Evolutionary conservation across 2,797 vertebrate species (phyloP).

Genomic region (Paguma larvata): DNA sequence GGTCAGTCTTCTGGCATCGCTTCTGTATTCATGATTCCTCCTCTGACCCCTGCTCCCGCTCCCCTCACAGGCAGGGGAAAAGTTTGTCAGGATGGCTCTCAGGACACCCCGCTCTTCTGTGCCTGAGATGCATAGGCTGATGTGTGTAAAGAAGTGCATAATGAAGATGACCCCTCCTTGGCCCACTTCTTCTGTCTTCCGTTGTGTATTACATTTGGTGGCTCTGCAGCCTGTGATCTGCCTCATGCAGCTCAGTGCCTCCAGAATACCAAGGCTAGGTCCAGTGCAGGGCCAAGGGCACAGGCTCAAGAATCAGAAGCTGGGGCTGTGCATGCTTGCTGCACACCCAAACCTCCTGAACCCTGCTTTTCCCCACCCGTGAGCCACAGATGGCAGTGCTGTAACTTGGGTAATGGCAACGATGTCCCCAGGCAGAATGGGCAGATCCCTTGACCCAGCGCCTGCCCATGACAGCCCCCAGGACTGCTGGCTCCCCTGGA

Average conservation of each 20-base stretch:
- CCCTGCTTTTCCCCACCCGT: background rate
- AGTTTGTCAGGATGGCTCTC: background rate
- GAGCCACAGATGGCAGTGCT: background rate
- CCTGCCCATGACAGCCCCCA: background rate
- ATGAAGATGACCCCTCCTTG: background rate
- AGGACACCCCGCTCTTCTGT: background rate
- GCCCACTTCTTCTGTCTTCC: background rate
- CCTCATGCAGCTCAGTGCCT: accelerated
- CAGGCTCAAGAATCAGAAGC: background rate
- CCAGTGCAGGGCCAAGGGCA: background rate
- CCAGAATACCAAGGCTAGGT: background rate
- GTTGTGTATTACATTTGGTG: accelerated
- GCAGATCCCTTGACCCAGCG: background rate
- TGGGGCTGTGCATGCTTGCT: accelerated
- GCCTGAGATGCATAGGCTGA: background rate
- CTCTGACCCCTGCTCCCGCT: too few species aligned
- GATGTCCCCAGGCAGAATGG: background rate
- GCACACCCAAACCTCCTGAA: too few species aligned
- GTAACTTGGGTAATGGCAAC: background rate
- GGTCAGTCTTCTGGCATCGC: background rate
- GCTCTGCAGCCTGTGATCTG: background rate
- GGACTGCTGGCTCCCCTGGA: background rate
- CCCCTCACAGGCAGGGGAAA: background rate
- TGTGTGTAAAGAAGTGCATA: too few species aligned
- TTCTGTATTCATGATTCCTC: background rate